Conservation (phyloP, 2,113 vertebrate species). For the Piprites chloris region DNA sequence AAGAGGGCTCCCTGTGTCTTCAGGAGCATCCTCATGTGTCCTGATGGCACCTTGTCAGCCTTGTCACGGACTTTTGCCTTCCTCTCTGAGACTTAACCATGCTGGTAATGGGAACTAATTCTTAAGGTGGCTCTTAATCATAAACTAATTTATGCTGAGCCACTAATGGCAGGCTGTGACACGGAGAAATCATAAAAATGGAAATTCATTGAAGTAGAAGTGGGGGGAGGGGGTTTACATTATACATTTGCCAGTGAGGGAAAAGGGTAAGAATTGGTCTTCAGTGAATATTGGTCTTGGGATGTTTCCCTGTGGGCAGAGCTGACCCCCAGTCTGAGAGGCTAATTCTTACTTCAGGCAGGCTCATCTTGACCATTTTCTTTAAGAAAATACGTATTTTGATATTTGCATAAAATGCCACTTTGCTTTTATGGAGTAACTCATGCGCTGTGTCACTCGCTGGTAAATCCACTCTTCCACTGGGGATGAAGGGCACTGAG, state of each 20-base stretch:
- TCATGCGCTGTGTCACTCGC: accelerated
- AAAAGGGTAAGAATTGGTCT: background rate
- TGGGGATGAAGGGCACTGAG: accelerated
- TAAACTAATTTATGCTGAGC: background rate
- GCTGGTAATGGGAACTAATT: background rate
- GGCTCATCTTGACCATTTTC: background rate
- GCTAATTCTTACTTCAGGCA: background rate
- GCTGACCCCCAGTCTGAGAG: background rate
- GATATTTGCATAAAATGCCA: background rate
- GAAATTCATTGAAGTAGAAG: constrained; percentile 12
- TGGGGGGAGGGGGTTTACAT: too few relatives aligned
- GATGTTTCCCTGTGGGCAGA: background rate
- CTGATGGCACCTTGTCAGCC: background rate
- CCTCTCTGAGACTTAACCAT: background rate
- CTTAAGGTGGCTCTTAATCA: background rate
- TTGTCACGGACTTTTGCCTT: background rate
- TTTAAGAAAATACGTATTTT: background rate
- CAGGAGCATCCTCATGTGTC: background rate
- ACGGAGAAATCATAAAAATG: background rate
- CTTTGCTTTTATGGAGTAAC: background rate
- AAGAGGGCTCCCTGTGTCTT: background rate
- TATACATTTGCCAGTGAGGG: background rate
- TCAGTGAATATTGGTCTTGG: accelerated
- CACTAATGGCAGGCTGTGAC: background rate
- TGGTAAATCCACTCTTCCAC: background rate